Conservation (phyloP, 2,888 invertebrate genomes). For the Empis stercorea region DNA sequence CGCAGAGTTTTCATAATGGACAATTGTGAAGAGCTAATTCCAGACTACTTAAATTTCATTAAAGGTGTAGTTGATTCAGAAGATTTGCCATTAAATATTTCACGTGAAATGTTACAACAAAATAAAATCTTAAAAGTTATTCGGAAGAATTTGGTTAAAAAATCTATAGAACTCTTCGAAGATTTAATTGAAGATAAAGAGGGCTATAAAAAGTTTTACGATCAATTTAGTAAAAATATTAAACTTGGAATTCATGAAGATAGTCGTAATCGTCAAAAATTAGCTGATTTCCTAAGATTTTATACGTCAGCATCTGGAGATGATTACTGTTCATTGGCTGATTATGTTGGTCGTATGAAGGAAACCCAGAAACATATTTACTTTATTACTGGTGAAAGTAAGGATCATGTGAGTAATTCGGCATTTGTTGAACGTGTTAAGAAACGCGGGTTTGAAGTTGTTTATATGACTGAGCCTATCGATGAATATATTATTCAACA, state of each 20-base stretch:
- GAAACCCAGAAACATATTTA: slow-evolving; percentile 97
- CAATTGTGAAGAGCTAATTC: slow-evolving; percentile 98
- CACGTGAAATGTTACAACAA: slow-evolving; percentile 98
- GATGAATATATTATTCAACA: slow-evolving; percentile 99
- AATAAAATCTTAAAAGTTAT: slow-evolving; percentile 99
- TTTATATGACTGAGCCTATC: slow-evolving; percentile 99
- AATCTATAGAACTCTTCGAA: slow-evolving; percentile 92
- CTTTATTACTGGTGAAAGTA: slow-evolving; percentile 93
- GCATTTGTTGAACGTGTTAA: slow-evolving; percentile 96
- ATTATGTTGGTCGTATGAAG: slow-evolving; percentile 97
- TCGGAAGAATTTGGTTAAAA: slow-evolving; percentile 97
- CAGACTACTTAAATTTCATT: slow-evolving; percentile 92
- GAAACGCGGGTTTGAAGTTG: slow-evolving; percentile 94
- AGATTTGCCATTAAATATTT: slow-evolving; percentile 95
- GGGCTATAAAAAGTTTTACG: slow-evolving; percentile 96
- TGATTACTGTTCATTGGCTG: slow-evolving; percentile 84
- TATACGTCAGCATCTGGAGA: slow-evolving; percentile 92
- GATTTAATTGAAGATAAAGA: slow-evolving; percentile 95
- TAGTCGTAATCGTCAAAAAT: slow-evolving; percentile 81
- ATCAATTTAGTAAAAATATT: slow-evolving; percentile 94
- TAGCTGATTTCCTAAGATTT: slow-evolving; percentile 81
- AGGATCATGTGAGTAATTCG: slow-evolving; percentile 88
- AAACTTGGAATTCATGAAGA: slow-evolving; percentile 98
- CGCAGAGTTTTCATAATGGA: slow-evolving; percentile 99
- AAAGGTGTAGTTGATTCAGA: slow-evolving; percentile 99